Conservation (phyloP, 1,140 invertebrate genomes). For the Bicyclus anynana region DNA sequence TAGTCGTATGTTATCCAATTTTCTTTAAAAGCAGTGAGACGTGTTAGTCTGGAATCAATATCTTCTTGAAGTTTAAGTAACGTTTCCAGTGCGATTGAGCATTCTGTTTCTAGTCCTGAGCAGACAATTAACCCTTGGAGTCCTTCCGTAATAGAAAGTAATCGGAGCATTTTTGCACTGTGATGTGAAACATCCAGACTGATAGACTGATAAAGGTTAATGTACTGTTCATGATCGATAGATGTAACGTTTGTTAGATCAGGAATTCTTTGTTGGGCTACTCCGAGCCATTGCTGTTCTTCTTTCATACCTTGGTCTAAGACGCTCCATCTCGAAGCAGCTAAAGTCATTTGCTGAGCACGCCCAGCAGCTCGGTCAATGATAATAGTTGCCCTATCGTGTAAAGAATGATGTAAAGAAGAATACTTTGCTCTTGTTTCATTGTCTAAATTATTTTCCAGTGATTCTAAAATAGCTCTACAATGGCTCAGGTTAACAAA, state of each 20-base stretch:
- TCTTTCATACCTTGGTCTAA: conserved; percentile 89
- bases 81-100: conserved; percentile 82
- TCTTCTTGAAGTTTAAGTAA: conserved; percentile 85
- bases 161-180: conserved; percentile 84
- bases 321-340: conserved; percentile 88
- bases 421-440: conserved; percentile 86
- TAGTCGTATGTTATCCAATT: conserved; percentile 86
- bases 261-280: conserved; percentile 88
- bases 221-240: conserved; percentile 89
- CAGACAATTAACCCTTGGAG: conserved; percentile 86
- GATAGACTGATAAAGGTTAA: conserved; percentile 88
- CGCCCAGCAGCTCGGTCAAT: conserved; percentile 87
- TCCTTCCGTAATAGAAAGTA: conserved; percentile 84
- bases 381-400: conserved; percentile 84
- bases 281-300: conserved; percentile 88
- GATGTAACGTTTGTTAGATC: conserved; percentile 87
- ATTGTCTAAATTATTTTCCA: conserved; percentile 88
- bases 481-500: conserved; percentile 93
- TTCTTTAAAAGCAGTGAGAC: conserved; percentile 85
- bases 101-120: conserved; percentile 83
- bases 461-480: conserved; percentile 87
- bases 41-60: conserved; percentile 83
- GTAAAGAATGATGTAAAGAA: conserved; percentile 85
- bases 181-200: conserved; percentile 87
- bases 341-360: conserved; percentile 88